Conservation (phyloP, 2,797 vertebrate genomes). For the Coregonus sp. region DNA sequence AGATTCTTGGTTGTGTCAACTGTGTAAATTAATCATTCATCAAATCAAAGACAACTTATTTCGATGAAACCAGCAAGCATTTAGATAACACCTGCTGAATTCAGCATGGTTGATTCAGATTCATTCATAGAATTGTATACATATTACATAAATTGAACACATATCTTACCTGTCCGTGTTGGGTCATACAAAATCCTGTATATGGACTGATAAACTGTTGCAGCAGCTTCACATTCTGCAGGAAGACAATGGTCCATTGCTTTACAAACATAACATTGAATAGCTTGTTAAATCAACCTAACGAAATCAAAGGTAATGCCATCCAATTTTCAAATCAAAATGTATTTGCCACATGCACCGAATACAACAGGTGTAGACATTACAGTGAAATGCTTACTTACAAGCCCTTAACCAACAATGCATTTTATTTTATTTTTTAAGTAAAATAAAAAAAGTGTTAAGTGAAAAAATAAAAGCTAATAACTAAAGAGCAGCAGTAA, state of each 20-base stretch:
- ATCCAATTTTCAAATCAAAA: not conserved
- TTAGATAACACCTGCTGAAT: not conserved
- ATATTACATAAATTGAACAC: not conserved
- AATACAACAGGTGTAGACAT: too few species aligned
- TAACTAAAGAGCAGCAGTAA: too few species aligned
- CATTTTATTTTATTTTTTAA: too few species aligned
- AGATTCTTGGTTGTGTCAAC: not conserved
- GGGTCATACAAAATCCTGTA: slow-evolving; percentile 80
- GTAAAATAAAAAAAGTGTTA: too few species aligned
- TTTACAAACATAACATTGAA: not conserved
- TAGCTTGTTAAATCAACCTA: not conserved
- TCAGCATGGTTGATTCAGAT: not conserved
- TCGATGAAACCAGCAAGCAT: not conserved
- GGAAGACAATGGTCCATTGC: not conserved
- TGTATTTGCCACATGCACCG: too few species aligned
- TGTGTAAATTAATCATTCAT: not conserved
- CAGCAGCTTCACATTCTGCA: slow-evolving; percentile 87
- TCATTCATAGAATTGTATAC: not conserved
- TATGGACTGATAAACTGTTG: slow-evolving; percentile 88
- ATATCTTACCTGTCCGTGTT: slow-evolving; percentile 80
- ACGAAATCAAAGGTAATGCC: not conserved
- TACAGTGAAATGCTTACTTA: too few species aligned
- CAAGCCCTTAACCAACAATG: too few species aligned
- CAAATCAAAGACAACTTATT: not conserved
- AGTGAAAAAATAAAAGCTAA: too few species aligned